Evolutionary conservation across 2,888 invertebrate genomes (phyloP).

Genomic region (Urechis unicinctus): DNA sequence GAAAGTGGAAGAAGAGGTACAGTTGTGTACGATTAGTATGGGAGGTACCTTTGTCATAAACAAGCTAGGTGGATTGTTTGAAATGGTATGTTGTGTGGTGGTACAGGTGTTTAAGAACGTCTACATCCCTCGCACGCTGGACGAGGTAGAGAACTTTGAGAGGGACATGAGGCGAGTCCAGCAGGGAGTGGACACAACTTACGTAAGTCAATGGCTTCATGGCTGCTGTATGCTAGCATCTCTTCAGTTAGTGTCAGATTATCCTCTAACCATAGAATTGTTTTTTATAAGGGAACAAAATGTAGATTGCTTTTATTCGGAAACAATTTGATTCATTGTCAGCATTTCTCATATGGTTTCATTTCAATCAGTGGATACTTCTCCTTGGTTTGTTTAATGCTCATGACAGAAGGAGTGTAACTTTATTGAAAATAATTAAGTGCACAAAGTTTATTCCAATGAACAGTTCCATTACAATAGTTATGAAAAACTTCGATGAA

Average conservation of each 20-base stretch:
- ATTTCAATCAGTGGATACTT: too few species aligned
- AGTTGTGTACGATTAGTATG: constrained; percentile 15
- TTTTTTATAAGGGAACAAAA: neutral
- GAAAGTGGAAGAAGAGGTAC: constrained; percentile 73
- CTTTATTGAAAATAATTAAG: too few species aligned
- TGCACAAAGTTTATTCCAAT: too few species aligned
- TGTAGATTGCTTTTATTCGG: neutral
- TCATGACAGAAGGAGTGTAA: too few species aligned
- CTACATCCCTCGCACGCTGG: constrained; percentile 86
- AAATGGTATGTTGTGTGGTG: neutral
- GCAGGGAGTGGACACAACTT: constrained; percentile 27
- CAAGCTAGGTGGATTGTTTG: neutral
- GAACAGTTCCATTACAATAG: too few species aligned
- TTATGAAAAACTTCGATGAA: too few species aligned
- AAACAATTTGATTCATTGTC: too few species aligned
- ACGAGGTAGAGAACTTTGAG: constrained; percentile 65
- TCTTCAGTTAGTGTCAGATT: neutral
- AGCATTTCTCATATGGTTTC: too few species aligned
- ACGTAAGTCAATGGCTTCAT: constrained; percentile 20
- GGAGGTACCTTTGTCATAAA: too few species aligned
- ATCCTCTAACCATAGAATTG: neutral
- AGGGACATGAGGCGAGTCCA: constrained; percentile 77
- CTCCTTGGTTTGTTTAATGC: too few species aligned
- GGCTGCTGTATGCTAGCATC: neutral
- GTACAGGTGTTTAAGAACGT: constrained; percentile 72